Base-by-base conservation (phyloP, 2,797 vertebrate species). In the Thamnophis elegans region DNA sequence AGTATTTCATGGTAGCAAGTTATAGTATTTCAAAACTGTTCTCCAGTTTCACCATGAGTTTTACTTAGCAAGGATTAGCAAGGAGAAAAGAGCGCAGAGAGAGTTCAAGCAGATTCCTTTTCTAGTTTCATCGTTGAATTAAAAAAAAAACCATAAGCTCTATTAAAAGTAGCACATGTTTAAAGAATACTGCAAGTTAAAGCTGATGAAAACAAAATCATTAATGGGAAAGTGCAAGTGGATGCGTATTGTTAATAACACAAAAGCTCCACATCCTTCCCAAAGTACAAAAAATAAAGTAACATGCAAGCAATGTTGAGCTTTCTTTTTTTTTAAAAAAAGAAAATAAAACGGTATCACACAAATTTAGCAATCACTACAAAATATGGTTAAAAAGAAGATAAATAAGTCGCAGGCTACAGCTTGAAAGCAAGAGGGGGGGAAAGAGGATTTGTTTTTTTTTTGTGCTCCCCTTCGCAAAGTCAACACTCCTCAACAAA, bases 381-480 rank as follows among this genome's bases (percentile, higher is more conserved):
- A 98, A 98, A 97, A 95, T 97, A 93, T 1, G 97, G 97, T 98
- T 98, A 98, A 98, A 95, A 93, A 93, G 78, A 78, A 90, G 92
- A 86, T 54, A 90, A 93, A 95, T 89, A 97, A 97, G 94, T 97
- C 96, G 97, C 97, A 98, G 97, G 97, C 98, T 98, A 98, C 96
- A 98, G 98, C 98, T 98, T 97, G 97, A 98, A 98, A 98, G 98
- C 98, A 98, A 98, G 97, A 97, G 14, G 7, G 97, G 95, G 95
- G 96, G 95, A 59, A 60, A 10, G 36, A 98, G 97, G 95, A 6
- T 93, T 97, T n/a, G n/a, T n/a, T n/a, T n/a, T n/a, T n/a, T n/a
- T n/a, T 97, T 96, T 98, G 97, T 97, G 97, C 97, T 98, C 97
- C 97, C 97, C 97, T 97, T 97, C 96, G 97, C 98, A 98, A 98